Evolutionary conservation across 35 echinoderm and acorn worm species (phyloP), one percentile per base, ranked within the genome.

Genomic region (Apostichopus parvimensis): DNA sequence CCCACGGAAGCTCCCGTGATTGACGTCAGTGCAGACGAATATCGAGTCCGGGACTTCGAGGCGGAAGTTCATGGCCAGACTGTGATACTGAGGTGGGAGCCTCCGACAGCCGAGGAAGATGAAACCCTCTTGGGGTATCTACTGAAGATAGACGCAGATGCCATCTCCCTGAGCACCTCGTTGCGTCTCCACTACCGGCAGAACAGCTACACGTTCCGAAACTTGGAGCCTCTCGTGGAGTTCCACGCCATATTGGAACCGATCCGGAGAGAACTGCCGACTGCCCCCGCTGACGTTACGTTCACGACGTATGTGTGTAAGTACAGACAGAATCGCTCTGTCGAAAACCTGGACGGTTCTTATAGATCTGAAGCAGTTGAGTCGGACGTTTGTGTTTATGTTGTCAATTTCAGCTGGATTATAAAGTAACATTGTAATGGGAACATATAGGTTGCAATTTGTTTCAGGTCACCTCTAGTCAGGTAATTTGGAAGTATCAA

Each of bases 221-320:
- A 90, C 28, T 70, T 90, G 17, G 88, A 90, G 54, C 88, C 88
- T 34, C 15, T 77, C 11, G 88, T 90, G 12, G 57, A 54, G 14
- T 90, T 15, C 53, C 66, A 73, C 12, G 73, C 73, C 6, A 24
- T 78, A 65, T 6, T 90, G 28, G 68, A 75, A 90, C 88, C 88
- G 8, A 77, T 90, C 68, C 73, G 88, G 53, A 26, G 88, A 8
- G 88, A 90, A 25, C 22, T 73, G 15, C 68, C 21, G 12, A 68
- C 22, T 2, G 88, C 25, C n/a, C 68, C 88, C 13, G 0, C 53
- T 77, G 66, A 18, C 2, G 66, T 90, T 8, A 77, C 88, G 18
- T 90, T 90, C 52, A 90, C 88, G 10, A 90, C 88, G 4, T 90
- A 90, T 78, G 66, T 77, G 53, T 73, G 88, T 90, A 52, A 90